Base-by-base conservation (phyloP, 1,140 invertebrate species). In the Epicauta chinensis region DNA sequence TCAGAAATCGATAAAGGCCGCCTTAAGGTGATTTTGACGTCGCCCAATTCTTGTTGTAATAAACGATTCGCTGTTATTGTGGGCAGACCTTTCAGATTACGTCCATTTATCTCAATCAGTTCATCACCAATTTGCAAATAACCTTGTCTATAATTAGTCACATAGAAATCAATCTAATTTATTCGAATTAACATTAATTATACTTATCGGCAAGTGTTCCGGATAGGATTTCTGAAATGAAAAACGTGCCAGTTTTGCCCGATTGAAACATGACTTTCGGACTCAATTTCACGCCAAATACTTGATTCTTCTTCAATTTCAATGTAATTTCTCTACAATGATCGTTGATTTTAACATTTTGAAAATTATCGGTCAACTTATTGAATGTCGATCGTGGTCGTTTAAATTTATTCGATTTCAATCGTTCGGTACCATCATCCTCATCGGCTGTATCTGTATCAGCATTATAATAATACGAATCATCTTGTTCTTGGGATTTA, bases 51-150 rank as follows among this genome's bases (percentile, higher is more conserved):
- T 34, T 60, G 55, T 31, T 17, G 13, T 7, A 67, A 38, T 7
- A 60, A 50, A 16, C 30, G 45, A 35, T 43, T 51, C 0, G 53
- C 56, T 14, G 51, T 35, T 1, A 80, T 71, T 74, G 89, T 83
- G 10, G 79, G 80, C 9, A 89, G 68, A n/a, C 88, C 88, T 32
- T 86, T 77, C 44, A 92, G 70, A 62, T 83, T 75, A 53, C 79
- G 76, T 0, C 89, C 89, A 68, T 92, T 91, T 1, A 92, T 84
- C 61, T 88, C 89, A 6, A 93, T 72, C 9, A 93, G 80, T 73
- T 93, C 88, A 69, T 93, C 90, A 1, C 87, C 87, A 42, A 87
- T 78, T 51, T 78, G 77, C 44, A 93, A 66, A 14, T 82, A 80
- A 0, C 87, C 87, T 70, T 90, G 88, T 59, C 23, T 23, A 23